Evolutionary conservation across 2,113 vertebrate genomes (phyloP), one percentile per base, ranked within the genome.

Genomic region (Pipra filicauda): DNA sequence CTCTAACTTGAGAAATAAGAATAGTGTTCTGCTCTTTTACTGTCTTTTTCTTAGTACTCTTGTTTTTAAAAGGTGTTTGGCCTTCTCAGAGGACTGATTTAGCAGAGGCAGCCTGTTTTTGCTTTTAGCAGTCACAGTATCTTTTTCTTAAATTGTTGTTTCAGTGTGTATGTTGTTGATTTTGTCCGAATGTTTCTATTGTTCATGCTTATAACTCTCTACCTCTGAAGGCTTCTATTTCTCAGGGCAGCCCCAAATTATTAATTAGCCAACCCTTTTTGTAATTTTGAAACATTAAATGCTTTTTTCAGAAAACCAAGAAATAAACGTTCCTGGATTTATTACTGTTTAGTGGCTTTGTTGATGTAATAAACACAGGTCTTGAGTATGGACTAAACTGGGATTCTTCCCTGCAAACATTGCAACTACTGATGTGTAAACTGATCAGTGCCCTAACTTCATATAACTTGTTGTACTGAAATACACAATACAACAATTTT

Each of bases 21-120:
- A 37, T 70, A 31, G 7, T n/a, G 5, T 85, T 93, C 28, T 66
- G 23, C 9, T 44, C 28, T 87, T 22, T 76, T 67, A 18, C 3
- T 55, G 20, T 61, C 19, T 83, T 30, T 73, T 37, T 48, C 12
- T 16, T 51, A 23, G 23, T 64, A 33, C 18, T 44, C 48, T 71
- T 84, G n/a, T 77, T 94, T 91, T 81, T 71, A 41, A 66, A 75
- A 81, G 73, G 27, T 87, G 18, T 66, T 76, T 77, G 59, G 43
- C 37, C 28, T 89, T 73, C 66, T 46, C 79, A 62, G 37, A 74
- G 80, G 54, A 18, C 27, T 79, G 66, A n/a, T 16, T 30, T 83
- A 26, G 18, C 57, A 18, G 33, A 71, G 37, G 17, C 41, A 75
- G 21, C 30, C 28, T 91, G 27, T n/a, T 64, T 65, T 65, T 30